Conservation (phyloP, 2,113 vertebrate genomes). For the Neopipo cinnamomea region DNA sequence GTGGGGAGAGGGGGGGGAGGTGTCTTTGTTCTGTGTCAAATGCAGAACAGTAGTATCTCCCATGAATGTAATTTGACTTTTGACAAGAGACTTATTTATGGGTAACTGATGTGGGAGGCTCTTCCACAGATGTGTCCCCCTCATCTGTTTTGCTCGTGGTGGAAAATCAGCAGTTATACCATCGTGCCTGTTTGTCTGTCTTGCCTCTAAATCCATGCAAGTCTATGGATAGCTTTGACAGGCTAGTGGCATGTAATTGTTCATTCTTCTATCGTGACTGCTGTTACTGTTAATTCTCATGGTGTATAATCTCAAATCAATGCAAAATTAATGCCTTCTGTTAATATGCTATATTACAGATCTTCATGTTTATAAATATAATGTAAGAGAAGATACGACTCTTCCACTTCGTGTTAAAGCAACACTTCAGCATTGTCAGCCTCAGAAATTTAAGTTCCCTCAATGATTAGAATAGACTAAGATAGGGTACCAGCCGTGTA, state of each 20-base stretch:
- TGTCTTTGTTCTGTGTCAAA: not conserved
- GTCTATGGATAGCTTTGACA: not conserved
- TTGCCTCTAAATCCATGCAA: not conserved
- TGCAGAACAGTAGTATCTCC: not conserved
- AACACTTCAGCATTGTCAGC: not conserved
- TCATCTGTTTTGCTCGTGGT: not conserved
- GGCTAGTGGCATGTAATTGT: not conserved
- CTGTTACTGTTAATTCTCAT: not conserved
- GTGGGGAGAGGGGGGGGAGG: not conserved
- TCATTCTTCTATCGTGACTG: not conserved
- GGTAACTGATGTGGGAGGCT: not conserved
- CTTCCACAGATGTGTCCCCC: not conserved
- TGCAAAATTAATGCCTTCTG: not conserved
- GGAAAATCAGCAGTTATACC: not conserved
- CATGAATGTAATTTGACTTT: not conserved
- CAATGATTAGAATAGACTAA: not conserved
- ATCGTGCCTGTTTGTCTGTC: not conserved
- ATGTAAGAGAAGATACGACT: not conserved
- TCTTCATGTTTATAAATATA: not conserved
- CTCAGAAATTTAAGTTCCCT: not conserved
- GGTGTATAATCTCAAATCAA: not conserved
- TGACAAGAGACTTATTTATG: not conserved
- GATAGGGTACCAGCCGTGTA: rapidly evolving
- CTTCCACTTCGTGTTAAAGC: not conserved
- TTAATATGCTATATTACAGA: not conserved